Conservation (phyloP, 2,888 invertebrate genomes). For the Sarcophaga caerulescens region DNA sequence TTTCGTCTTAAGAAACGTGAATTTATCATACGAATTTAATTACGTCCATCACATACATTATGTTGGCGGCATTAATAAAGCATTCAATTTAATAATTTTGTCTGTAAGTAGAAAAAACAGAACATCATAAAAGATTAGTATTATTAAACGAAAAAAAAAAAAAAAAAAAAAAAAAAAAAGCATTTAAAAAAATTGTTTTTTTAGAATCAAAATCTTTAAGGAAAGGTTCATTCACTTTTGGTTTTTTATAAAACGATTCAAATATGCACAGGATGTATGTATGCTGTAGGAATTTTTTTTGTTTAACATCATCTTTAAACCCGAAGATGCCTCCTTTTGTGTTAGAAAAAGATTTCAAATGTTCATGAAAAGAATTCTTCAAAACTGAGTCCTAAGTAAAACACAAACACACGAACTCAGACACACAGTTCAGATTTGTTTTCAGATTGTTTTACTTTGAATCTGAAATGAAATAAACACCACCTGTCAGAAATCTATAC, state of each 20-base stretch:
- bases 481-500: slow-evolving; percentile 77
- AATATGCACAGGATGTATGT: slow-evolving; percentile 51
- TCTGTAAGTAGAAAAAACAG: slow-evolving; percentile 57
- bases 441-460: slow-evolving; percentile 42
- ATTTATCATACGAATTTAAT: slow-evolving; percentile 15
- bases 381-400: slow-evolving; percentile 45
- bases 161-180: no score
- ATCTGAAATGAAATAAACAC: slow-evolving; percentile 71
- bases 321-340: slow-evolving; percentile 24
- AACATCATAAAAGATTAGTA: not conserved
- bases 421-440: slow-evolving; percentile 70
- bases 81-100: slow-evolving; percentile 19
- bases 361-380: slow-evolving; percentile 68
- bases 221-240: slow-evolving; percentile 61
- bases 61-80: slow-evolving; percentile 43
- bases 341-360: slow-evolving; percentile 49
- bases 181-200: slow-evolving; percentile 28
- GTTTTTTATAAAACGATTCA: not conserved
- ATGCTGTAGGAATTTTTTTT: slow-evolving; percentile 59
- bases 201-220: slow-evolving; percentile 4
- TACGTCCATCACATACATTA: slow-evolving; percentile 34
- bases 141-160: not conserved
- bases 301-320: slow-evolving; percentile 46
- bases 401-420: slow-evolving; percentile 61
- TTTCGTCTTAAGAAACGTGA: not conserved